Base-by-base conservation (phyloP, 2,113 vertebrate genomes). In the Cisticola juncidis region DNA sequence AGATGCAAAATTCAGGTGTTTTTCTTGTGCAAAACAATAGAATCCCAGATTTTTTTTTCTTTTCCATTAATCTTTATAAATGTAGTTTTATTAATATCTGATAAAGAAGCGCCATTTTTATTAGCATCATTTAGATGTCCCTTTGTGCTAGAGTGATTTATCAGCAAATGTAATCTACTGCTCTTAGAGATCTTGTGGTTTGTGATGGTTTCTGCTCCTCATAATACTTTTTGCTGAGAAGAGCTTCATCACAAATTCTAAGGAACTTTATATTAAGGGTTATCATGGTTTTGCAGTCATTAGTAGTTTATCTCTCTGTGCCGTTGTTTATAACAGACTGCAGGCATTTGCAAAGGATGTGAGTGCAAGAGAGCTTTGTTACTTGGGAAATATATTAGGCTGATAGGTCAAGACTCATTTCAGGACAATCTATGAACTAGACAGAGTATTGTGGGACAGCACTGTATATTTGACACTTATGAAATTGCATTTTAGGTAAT, bases 401-500 rank as follows among this genome's bases (percentile, higher is more conserved):
- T 70, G 25, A 15, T 16, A 65, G 33, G 33, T 54, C 8, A 12
- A 57, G 33, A 65, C 50, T 86, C 36, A 65, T 86, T 88, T 77
- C n/a, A 60, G 74, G 36, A 82, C 80, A 74, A 84, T 88, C 89
- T 84, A 64, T 86, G 88, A 65, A 24, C 20, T 38, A 62, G 47
- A 31, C 20, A 70, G 45, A 45, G 13, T 73, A 50, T 10, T 81
- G 33, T 28, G 66, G 64, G 64, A 48, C 25, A 92, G 45, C 51
- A 88, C 25, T 66, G 24, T 68, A 31, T 35, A 28, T 56, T 81
- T 96, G 94, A 86, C 82, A 91, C 69, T 66, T 81, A 88, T 3
- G 65, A 97, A 96, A 96, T 94, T 95, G 64, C 72, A 74, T 90
- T 92, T 90, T 92, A 84, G 80, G 48, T 91, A 95, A 92, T 93